Base-by-base conservation (phyloP, 2,888 invertebrate species). In the Notodonta dromedarius region DNA sequence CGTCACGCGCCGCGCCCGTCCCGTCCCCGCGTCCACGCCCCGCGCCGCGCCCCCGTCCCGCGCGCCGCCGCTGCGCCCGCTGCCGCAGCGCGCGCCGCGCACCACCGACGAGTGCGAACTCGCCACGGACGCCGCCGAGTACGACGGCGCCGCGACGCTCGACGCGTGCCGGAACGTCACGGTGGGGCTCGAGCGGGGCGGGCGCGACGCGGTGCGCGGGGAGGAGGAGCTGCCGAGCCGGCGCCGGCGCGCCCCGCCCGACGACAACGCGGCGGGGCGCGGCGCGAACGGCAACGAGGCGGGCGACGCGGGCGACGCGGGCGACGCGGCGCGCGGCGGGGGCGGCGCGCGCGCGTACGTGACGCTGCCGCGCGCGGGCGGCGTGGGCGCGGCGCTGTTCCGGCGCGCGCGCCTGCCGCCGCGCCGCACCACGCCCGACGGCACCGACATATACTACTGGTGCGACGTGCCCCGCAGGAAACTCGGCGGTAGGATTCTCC, bases 391-490 rank as follows among this genome's bases (percentile, higher is more conserved):
- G 64, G 84, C 79, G 75, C 70, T 85, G 76, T 86, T 74, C 80
- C 79, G 84, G 61, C 76, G 84, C 73, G 82, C 84, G 62, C 79
- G 87, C 70, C 88, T 94, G 79, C 96, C 97, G 70, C 97, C 97
- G 63, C 96, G 96, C 84, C 94, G 97, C 70, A 95, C 95, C 78
- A 97, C 97, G 62, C 96, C 97, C 40, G 97, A 97, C 91, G 97
- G 97, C 77, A 97, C 97, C 67, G 95, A 96, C 84, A 96, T 97
- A 84, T 97, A 96, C 94, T 97, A 97, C 94, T 97, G 97, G 97
- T 97, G 97, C 94, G 97, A 97, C 93, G 89, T 96, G 88, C 95
- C 96, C 76, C 94, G 94, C 79, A 93, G 91, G 76, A 84, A 89
- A 59, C 83, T 85, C 61, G 86, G 93, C 91, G 95, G 95, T 95